Conservation (phyloP, 2,888 invertebrate species). For the Heliconius sara region DNA sequence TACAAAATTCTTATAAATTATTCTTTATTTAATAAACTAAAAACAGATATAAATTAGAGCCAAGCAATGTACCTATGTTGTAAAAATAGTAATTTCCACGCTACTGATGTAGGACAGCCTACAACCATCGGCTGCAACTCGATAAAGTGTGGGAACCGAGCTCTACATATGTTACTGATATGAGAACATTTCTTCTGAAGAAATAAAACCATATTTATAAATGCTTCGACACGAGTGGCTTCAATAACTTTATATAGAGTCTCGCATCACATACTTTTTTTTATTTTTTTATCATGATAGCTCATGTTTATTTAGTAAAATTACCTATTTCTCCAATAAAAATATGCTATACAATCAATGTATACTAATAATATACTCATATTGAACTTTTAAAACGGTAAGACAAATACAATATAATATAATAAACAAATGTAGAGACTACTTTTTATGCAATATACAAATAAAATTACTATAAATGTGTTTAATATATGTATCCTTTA, state of each 20-base stretch:
- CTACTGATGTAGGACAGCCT: neutral
- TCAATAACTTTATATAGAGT: neutral
- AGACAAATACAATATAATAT: neutral
- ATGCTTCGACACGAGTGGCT: constrained; percentile 3
- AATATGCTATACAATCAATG: neutral
- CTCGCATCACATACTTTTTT: neutral
- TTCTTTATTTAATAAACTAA: too few species aligned
- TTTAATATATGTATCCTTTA: neutral
- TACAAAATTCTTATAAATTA: neutral
- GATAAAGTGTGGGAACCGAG: constrained; percentile 47
- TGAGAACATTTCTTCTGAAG: constrained; percentile 33
- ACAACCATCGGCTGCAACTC: constrained; percentile 17
- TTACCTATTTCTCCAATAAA: neutral
- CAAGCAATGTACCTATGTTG: neutral
- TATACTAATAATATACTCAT: neutral
- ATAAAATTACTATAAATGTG: neutral
- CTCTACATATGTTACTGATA: constrained; percentile 49
- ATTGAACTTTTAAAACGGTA: neutral
- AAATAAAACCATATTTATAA: constrained; percentile 36
- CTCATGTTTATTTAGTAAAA: neutral
- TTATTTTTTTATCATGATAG: neutral
- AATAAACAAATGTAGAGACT: neutral
- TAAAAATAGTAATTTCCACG: constrained; percentile 12
- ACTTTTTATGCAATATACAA: neutral
- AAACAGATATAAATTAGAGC: neutral